phyloP scores from a whole-genome alignment of 2,797 vertebrate genomes.

The Scarus forsteni region DNA sequence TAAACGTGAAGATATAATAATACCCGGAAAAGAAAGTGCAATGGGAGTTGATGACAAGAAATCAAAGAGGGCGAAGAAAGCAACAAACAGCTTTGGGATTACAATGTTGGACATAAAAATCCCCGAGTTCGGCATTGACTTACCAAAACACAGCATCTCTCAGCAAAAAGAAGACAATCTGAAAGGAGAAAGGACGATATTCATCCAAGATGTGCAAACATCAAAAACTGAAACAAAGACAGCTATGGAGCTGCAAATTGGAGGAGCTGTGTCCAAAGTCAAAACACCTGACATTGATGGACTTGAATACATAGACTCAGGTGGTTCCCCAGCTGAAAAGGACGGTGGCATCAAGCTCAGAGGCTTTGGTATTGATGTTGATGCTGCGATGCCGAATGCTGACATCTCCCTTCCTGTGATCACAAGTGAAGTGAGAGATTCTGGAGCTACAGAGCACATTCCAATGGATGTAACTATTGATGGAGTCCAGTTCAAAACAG shows the following conservation, averaged over 20 bases:
- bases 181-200: slow-evolving; percentile 40
- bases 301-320: slow-evolving; percentile 63
- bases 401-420: background rate
- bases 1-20: slow-evolving; percentile 65
- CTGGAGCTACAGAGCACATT: slow-evolving; percentile 27
- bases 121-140: slow-evolving; percentile 68
- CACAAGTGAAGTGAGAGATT: slow-evolving; percentile 4
- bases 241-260: slow-evolving; percentile 9
- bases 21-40: slow-evolving; percentile 39
- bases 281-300: slow-evolving; percentile 49
- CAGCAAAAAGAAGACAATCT: slow-evolving; percentile 43
- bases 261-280: slow-evolving; percentile 31
- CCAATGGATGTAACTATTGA: slow-evolving; percentile 32
- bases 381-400: background rate
- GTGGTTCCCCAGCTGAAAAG: slow-evolving; percentile 25
- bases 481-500: slow-evolving; percentile 31
- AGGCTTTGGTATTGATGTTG: slow-evolving; percentile 21
- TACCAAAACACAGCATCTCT: slow-evolving; percentile 55
- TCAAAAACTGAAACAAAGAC: slow-evolving; percentile 35
- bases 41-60: slow-evolving; percentile 53
- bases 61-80: slow-evolving; percentile 67
- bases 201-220: slow-evolving; percentile 40
- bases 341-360: slow-evolving; percentile 3
- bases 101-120: slow-evolving; percentile 70
- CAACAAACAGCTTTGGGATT: slow-evolving; percentile 60